These are phyloP conservation scores for cattle (Bos taurus) DNA, from an alignment of 2,113 vertebrate genomes.

Conservation along the genomic window DNA sequence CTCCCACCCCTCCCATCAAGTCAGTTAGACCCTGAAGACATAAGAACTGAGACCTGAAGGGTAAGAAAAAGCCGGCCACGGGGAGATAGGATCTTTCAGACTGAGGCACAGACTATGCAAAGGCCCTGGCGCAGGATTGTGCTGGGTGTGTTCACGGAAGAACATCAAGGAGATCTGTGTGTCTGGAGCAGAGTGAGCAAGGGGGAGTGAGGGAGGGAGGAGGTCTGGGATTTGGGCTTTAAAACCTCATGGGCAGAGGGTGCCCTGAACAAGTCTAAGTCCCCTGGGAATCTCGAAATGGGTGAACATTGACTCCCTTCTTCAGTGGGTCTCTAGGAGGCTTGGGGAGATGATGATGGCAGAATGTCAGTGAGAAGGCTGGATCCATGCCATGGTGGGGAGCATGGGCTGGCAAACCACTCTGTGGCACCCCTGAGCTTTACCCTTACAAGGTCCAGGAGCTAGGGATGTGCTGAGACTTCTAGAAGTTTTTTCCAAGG, in stretches of 20 bases:
- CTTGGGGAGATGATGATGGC: too few species aligned
- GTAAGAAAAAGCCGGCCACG: background rate
- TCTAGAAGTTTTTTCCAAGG: fast-evolving
- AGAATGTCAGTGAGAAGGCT: background rate
- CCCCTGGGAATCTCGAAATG: background rate
- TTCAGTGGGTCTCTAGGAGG: background rate
- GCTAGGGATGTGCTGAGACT: background rate
- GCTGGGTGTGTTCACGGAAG: background rate
- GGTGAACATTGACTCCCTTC: background rate
- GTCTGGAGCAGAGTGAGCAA: background rate
- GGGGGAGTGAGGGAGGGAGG: background rate
- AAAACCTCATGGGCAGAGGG: background rate
- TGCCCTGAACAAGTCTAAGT: background rate
- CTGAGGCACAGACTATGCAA: background rate
- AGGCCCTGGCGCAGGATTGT: background rate
- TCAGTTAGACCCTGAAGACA: background rate
- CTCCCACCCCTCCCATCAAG: background rate
- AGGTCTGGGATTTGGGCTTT: background rate
- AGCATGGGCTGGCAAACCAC: background rate
- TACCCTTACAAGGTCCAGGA: background rate
- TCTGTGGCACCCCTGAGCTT: background rate
- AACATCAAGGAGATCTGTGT: fast-evolving
- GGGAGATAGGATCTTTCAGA: background rate
- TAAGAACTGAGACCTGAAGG: background rate
- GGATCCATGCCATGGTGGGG: fast-evolving